A percentile compares a stretch with the other conserved stretches of the same genome.
phyloP scores from a whole-genome alignment of 2,113 vertebrate species.

The Laterallus jamaicensis region DNA sequence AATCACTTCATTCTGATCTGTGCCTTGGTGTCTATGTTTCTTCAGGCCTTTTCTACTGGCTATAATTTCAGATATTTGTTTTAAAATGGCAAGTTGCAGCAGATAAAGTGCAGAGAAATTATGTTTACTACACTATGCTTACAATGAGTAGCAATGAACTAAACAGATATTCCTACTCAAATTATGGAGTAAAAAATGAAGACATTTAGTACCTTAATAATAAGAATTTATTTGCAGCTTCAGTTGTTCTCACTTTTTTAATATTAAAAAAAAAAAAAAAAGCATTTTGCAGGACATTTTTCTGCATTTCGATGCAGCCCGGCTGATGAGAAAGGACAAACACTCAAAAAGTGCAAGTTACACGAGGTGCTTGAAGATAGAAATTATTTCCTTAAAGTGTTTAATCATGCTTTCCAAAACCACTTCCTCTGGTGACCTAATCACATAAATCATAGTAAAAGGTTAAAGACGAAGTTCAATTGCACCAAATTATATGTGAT shows the following conservation, averaged over 20 bases:
- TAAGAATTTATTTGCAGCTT: background rate
- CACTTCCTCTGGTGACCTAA: slow-evolving; percentile 72
- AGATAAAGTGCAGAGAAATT: background rate
- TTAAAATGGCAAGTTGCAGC: background rate
- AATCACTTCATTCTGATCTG: background rate
- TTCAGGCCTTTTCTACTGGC: background rate
- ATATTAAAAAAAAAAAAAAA: background rate
- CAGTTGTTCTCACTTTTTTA: background rate
- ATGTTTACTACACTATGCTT: background rate
- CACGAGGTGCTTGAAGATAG: slow-evolving; percentile 61
- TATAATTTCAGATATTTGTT: background rate
- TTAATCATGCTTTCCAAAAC: slow-evolving; percentile 74
- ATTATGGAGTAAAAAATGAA: background rate
- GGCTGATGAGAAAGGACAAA: slow-evolving; percentile 70
- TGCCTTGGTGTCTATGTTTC: background rate
- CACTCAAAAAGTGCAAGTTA: slow-evolving; percentile 52
- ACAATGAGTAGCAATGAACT: background rate
- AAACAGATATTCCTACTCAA: background rate
- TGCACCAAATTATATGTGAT: slow-evolving; percentile 57
- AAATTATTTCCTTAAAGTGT: slow-evolving; percentile 71
- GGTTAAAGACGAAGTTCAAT: slow-evolving; percentile 75
- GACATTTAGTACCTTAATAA: background rate
- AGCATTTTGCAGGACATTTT: slow-evolving; percentile 45
- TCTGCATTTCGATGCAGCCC: slow-evolving; percentile 25
- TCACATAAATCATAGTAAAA: slow-evolving; percentile 77